A percentile compares a stretch with the other conserved stretches of the same genome.
These are phyloP conservation scores for Pygoscelis adeliae DNA, from an alignment of 2,113 vertebrate species.

Conservation along the genomic window DNA sequence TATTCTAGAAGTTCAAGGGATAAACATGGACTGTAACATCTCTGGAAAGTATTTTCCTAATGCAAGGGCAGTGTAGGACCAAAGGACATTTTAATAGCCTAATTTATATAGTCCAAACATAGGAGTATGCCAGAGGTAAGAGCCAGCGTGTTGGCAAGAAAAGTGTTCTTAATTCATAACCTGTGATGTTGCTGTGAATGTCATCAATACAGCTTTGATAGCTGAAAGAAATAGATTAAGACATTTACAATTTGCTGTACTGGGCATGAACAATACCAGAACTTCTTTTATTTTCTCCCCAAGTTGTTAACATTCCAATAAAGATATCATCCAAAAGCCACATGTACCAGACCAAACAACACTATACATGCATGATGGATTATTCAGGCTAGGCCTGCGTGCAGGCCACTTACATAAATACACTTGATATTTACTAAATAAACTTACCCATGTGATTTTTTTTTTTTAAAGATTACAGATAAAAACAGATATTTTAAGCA, in stretches of 20 bases:
- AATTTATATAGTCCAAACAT: not conserved
- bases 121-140: not conserved
- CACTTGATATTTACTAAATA: not conserved
- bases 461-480: not conserved
- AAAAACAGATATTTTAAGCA: not conserved
- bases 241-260: not conserved
- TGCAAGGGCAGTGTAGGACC: not conserved
- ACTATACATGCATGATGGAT: not conserved
- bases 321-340: not conserved
- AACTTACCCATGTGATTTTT: not conserved
- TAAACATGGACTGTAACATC: not conserved
- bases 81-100: not conserved
- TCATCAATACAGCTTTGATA: not conserved
- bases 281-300: not conserved
- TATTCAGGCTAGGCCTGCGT: not conserved
- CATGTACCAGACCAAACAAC: not conserved
- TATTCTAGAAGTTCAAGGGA: not conserved
- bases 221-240: not conserved
- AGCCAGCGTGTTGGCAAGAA: not conserved
- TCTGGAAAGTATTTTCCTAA: not conserved
- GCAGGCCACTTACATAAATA: not conserved
- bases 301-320: not conserved
- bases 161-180: not conserved
- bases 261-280: accelerated
- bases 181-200: not conserved